A percentile compares a stretch with the other conserved stretches of the same genome.
phyloP scores from a whole-genome alignment of 2,888 invertebrate species.

The Taphrorychus bicolor region DNA sequence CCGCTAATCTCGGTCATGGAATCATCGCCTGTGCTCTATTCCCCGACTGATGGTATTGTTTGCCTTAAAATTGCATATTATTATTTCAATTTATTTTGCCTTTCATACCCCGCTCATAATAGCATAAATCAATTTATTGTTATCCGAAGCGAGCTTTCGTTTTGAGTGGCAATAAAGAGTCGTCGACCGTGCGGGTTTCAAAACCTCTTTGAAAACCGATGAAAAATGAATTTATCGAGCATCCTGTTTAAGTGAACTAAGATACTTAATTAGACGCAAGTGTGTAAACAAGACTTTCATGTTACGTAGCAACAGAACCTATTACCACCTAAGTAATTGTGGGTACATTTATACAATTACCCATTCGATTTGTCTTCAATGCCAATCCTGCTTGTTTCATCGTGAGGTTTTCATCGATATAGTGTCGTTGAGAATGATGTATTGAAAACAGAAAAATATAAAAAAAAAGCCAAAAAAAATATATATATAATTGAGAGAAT shows the following conservation, averaged over 20 bases:
- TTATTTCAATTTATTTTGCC: not conserved
- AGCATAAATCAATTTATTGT: not conserved
- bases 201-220: no score
- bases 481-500: no score
- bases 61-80: slow-evolving; percentile 23
- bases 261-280: slow-evolving; percentile 17
- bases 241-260: not conserved
- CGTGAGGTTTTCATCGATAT: no score
- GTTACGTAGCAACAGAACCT: slow-evolving; percentile 39
- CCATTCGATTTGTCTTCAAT: slow-evolving; percentile 52
- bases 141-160: not conserved
- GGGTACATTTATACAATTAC: slow-evolving; percentile 56
- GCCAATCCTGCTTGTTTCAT: slow-evolving; percentile 53
- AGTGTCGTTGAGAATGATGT: no score
- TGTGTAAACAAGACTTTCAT: slow-evolving; percentile 29
- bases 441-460: no score
- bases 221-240: not conserved
- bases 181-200: no score
- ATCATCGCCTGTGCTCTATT: slow-evolving; percentile 7
- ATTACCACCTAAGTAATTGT: slow-evolving; percentile 58
- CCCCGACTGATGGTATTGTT: slow-evolving; percentile 32
- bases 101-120: not conserved
- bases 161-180: not conserved
- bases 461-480: no score
- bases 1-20: slow-evolving; percentile 23